phyloP scores from a whole-genome alignment of 2,888 invertebrate species.

The Aproaerema taeniolella region DNA sequence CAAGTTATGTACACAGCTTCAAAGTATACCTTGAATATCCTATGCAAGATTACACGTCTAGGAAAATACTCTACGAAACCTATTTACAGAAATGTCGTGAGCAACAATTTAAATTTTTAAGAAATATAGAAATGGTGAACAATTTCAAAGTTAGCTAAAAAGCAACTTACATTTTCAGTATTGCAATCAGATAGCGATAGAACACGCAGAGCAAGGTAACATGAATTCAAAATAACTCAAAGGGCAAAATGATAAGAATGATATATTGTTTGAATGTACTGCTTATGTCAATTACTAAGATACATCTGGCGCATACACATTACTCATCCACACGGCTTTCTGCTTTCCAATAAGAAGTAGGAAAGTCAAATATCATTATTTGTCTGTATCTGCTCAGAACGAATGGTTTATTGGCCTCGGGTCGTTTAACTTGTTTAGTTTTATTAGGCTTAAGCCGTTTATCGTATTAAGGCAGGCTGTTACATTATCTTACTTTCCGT shows the following conservation, averaged over 20 bases:
- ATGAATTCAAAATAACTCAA: constrained; percentile 11
- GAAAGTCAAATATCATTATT: constrained; percentile 38
- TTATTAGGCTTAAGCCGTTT: constrained; percentile 64
- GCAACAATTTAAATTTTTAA: constrained; percentile 19
- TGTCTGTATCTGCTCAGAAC: constrained; percentile 40
- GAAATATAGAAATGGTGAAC: constrained; percentile 24
- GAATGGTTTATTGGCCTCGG: constrained; percentile 50
- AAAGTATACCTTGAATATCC: too few relatives aligned
- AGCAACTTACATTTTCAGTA: constrained; percentile 16
- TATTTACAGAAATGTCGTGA: constrained; percentile 20
- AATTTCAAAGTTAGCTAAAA: constrained; percentile 26
- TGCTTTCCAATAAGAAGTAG: constrained; percentile 25
- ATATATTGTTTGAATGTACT: constrained; percentile 39
- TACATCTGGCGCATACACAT: constrained; percentile 34
- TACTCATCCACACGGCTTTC: constrained; percentile 38
- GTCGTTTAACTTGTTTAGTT: constrained; percentile 69
- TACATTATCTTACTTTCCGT: constrained; percentile 45
- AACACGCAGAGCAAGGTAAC: constrained; percentile 16
- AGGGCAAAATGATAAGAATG: constrained; percentile 31
- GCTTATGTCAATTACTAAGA: constrained; percentile 46
- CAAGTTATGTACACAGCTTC: constrained; percentile 41
- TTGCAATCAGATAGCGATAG: constrained; percentile 20
- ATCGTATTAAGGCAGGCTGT: constrained; percentile 64
- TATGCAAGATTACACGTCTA: constrained; percentile 26
- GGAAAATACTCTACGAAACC: constrained; percentile 21